Percentiles rank a stretch among this genome's conserved stretches.
phyloP scores from a whole-genome alignment of 2,797 vertebrate genomes.

The Bovichtus variegatus region DNA sequence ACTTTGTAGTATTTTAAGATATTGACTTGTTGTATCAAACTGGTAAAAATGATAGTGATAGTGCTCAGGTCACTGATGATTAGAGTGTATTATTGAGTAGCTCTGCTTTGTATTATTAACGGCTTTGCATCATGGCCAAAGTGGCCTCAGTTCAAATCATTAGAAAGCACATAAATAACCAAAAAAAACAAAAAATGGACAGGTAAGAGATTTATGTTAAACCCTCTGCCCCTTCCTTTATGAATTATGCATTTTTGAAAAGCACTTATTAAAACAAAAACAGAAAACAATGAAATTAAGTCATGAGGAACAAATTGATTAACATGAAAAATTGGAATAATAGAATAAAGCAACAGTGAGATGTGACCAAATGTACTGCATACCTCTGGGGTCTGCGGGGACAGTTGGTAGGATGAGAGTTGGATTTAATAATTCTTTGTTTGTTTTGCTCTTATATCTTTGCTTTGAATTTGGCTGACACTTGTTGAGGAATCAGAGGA shows the following conservation, averaged over 20 bases:
- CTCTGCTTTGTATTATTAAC: background rate
- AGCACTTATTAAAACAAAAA: too few species aligned
- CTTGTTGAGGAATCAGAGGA: background rate
- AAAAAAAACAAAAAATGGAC: background rate
- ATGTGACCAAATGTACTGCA: too few species aligned
- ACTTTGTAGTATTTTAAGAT: background rate
- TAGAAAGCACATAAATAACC: background rate
- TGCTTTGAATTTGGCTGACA: background rate
- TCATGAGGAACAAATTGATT: too few species aligned
- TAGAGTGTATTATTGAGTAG: background rate
- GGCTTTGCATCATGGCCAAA: background rate
- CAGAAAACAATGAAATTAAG: too few species aligned
- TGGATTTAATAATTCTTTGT: background rate
- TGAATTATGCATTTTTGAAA: too few species aligned
- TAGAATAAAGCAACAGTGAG: too few species aligned
- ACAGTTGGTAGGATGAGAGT: too few species aligned
- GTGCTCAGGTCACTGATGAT: background rate
- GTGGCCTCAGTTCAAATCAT: background rate
- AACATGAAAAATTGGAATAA: too few species aligned
- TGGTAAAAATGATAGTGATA: background rate
- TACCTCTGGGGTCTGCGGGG: too few species aligned
- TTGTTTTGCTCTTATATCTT: background rate
- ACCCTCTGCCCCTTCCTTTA: too few species aligned
- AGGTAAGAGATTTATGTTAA: background rate
- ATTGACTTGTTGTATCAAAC: background rate